Conservation (phyloP, 2,888 invertebrate genomes). For the Lepeophtheirus nordmannii region DNA sequence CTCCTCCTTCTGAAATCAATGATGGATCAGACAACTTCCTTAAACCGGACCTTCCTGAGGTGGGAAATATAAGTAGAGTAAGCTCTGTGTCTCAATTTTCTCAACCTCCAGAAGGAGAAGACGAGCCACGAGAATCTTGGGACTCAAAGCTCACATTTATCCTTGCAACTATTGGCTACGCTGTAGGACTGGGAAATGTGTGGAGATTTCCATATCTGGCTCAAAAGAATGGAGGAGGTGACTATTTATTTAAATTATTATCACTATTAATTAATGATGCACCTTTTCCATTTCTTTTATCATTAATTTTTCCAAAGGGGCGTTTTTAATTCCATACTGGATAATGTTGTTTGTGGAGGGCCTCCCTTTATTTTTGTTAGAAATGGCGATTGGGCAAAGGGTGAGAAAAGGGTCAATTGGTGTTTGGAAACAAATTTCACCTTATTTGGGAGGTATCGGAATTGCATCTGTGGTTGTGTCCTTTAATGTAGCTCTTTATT, state of each 20-base stretch:
- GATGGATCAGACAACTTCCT: background rate
- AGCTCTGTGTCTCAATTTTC: conserved; percentile 35
- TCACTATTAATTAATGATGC: background rate
- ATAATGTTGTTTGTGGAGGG: conserved; percentile 88
- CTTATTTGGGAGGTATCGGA: conserved; percentile 72
- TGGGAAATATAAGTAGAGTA: background rate
- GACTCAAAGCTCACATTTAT: conserved; percentile 82
- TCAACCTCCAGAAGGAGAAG: conserved; percentile 14
- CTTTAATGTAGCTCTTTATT: conserved; percentile 88
- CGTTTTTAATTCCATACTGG: conserved; percentile 90
- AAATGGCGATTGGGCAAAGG: conserved; percentile 83
- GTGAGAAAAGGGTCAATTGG: conserved; percentile 84
- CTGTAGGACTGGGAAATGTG: conserved; percentile 83
- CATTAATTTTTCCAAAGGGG: conserved; percentile 41
- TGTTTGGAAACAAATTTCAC: conserved; percentile 82
- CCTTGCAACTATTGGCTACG: conserved; percentile 82
- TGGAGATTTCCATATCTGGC: conserved; percentile 91
- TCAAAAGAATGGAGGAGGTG: conserved; percentile 79
- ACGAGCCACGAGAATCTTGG: conserved; percentile 57
- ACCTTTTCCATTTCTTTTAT: no score
- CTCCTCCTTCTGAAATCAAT: background rate
- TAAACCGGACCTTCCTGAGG: background rate
- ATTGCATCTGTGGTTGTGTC: conserved; percentile 89
- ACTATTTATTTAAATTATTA: conserved; percentile 25
- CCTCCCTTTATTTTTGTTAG: conserved; percentile 87